Base-by-base conservation (phyloP, 2,113 vertebrate species). In the Petrocephalus microphthalmus region DNA sequence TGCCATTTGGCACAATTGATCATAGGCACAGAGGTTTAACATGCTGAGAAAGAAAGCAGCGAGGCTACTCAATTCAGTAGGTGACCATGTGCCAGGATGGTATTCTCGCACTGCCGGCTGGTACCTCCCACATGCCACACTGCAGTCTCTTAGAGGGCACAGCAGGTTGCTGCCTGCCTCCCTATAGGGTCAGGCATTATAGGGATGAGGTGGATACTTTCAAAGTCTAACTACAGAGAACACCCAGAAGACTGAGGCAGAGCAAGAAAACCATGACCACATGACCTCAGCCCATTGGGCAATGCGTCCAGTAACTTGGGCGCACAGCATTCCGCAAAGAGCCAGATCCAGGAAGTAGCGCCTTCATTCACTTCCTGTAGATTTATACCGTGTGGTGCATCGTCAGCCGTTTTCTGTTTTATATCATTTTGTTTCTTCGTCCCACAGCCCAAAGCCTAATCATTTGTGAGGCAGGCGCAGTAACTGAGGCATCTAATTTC, bases 401-500 rank as follows among this genome's bases (percentile, higher is more conserved):
- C 7, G 19, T 52, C 49, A 52, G n/a, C 49, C 33, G 22, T 52
- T 45, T 29, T 86, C 25, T 7, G 42, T 3, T 42, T 42, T 42
- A 3, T 42, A 42, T 42, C 54, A n/a, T 86, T 86, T 45, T 60
- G 52, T 37, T 86, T 45, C 53, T 51, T 60, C 13, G 3, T 22
- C 42, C 15, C 42, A 47, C 54, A 25, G 88, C 64, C 89, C 89
- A 57, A 92, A 87, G 83, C 64, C 64, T 88, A 88, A 87, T 92
- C 88, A 89, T 92, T 92, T 91, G 52, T 71, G 64, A 89, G 29
- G 64, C 54, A 52, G 52, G 84, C 88, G 56, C 52, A 85, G 47
- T 90, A 90, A 90, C 88, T 86, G 89, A 86, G 60, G 83, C 86
- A 92, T 91, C 90, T 91, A 91, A 93, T 92, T 92, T 89, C 90